phyloP scores from a whole-genome alignment of 2,113 vertebrate genomes.

The Pao palembangensis region DNA sequence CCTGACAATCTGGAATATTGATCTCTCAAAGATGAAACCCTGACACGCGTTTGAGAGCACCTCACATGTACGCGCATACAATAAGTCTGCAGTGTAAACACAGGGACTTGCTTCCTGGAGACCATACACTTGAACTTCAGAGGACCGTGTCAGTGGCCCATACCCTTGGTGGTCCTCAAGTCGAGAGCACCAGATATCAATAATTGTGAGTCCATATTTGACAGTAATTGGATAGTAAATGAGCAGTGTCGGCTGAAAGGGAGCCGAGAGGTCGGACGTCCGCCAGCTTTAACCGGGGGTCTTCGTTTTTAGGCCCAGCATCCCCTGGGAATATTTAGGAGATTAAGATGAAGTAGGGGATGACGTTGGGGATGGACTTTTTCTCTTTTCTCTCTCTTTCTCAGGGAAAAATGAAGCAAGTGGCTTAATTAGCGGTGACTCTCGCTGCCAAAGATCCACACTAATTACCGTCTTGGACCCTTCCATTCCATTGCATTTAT shows the following conservation, averaged over 20 bases:
- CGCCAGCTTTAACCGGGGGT: slow-evolving; percentile 22
- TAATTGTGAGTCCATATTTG: slow-evolving; percentile 42
- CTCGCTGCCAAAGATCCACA: slow-evolving; percentile 54
- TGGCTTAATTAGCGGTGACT: slow-evolving; percentile 72
- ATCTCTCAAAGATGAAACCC: slow-evolving; percentile 63
- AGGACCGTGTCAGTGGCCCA: slow-evolving; percentile 5
- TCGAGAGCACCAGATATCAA: slow-evolving; percentile 37
- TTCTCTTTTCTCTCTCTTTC: slow-evolving; percentile 18
- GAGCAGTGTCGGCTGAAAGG: slow-evolving; percentile 52
- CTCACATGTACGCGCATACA: not conserved
- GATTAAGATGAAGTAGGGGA: slow-evolving; percentile 48
- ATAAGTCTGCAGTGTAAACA: slow-evolving; percentile 24
- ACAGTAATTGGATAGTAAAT: slow-evolving; percentile 70
- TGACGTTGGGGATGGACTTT: not conserved
- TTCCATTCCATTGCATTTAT: slow-evolving; percentile 63
- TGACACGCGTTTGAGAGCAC: slow-evolving; percentile 23
- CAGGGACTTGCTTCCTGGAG: not conserved
- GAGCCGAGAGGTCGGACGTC: slow-evolving; percentile 57
- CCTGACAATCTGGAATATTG: slow-evolving; percentile 66
- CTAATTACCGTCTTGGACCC: slow-evolving; percentile 65
- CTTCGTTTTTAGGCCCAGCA: slow-evolving; percentile 25
- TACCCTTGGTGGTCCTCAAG: slow-evolving; percentile 23
- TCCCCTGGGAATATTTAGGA: slow-evolving; percentile 23
- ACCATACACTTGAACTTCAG: slow-evolving; percentile 31
- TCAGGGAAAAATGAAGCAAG: slow-evolving; percentile 45